Conservation (phyloP, 2,888 invertebrate genomes). For the Punctoribates punctum region DNA sequence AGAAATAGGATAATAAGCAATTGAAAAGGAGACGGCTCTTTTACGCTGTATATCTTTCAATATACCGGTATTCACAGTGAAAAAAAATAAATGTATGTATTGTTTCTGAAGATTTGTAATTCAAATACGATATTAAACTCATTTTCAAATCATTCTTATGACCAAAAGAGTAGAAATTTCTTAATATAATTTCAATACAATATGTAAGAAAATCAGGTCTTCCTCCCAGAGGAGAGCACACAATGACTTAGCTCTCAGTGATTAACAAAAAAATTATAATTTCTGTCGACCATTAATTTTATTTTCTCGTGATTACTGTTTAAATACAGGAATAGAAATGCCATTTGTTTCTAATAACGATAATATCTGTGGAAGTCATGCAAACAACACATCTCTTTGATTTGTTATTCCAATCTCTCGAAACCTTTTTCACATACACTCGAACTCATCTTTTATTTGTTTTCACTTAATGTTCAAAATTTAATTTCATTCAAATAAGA, state of each 20-base stretch:
- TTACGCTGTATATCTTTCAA: no score
- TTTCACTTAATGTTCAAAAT: not conserved
- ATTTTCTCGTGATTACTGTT: conserved; percentile 15
- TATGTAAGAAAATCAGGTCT: no score
- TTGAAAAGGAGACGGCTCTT: no score
- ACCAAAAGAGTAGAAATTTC: no score
- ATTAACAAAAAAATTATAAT: not conserved
- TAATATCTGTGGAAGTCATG: conserved; percentile 17
- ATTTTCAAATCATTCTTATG: no score
- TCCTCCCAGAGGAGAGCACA: no score
- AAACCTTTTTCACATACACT: not conserved
- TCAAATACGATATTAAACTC: no score
- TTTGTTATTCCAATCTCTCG: not conserved
- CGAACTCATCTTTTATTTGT: not conserved
- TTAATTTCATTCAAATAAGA: not conserved
- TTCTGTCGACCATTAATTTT: not conserved
- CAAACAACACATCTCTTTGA: conserved; percentile 4
- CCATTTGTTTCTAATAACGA: not conserved
- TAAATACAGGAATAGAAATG: not conserved
- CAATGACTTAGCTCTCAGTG: not conserved
- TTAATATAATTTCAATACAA: no score
- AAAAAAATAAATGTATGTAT: no score
- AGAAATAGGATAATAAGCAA: no score
- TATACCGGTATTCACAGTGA: no score
- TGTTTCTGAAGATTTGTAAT: no score